phyloP scores from a whole-genome alignment of 2,888 invertebrate genomes.

The Drosophila mettleri region DNA sequence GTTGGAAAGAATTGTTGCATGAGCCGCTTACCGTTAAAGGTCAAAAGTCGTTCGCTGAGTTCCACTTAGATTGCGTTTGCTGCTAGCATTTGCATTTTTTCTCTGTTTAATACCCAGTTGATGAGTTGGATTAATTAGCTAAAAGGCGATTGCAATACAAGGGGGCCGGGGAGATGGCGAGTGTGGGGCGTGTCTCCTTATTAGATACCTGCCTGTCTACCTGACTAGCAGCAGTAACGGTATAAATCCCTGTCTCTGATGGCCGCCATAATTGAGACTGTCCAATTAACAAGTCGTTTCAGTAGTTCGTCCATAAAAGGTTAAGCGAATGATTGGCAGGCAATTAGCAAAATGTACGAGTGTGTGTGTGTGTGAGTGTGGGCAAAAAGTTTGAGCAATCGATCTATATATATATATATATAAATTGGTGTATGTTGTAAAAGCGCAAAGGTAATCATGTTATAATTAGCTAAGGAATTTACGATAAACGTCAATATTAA shows the following conservation, averaged over 20 bases:
- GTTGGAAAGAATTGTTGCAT: conserved; percentile 18
- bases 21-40: conserved; percentile 26
- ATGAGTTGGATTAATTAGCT: conserved; percentile 47
- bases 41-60: conserved; percentile 21
- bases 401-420: conserved; percentile 6
- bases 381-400: conserved; percentile 17
- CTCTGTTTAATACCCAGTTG: conserved; percentile 15
- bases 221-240: not conserved
- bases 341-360: conserved; percentile 36
- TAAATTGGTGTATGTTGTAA: not conserved
- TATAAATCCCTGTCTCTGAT: conserved; percentile 39
- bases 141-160: conserved; percentile 19
- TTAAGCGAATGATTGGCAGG: conserved; percentile 46
- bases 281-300: conserved; percentile 47
- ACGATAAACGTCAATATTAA: not conserved
- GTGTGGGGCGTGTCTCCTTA: not conserved
- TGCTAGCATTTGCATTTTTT: conserved; percentile 36
- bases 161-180: not conserved
- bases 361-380: not conserved
- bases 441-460: conserved; percentile 18
- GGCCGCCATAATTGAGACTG: conserved; percentile 43
- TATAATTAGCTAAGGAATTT: conserved; percentile 3
- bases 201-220: conserved; percentile 10
- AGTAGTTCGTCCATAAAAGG: conserved; percentile 24
- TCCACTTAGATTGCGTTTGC: conserved; percentile 7